These are phyloP conservation scores for Manis pentadactyla DNA, from an alignment of 2,797 vertebrate species.

Conservation along the genomic window DNA sequence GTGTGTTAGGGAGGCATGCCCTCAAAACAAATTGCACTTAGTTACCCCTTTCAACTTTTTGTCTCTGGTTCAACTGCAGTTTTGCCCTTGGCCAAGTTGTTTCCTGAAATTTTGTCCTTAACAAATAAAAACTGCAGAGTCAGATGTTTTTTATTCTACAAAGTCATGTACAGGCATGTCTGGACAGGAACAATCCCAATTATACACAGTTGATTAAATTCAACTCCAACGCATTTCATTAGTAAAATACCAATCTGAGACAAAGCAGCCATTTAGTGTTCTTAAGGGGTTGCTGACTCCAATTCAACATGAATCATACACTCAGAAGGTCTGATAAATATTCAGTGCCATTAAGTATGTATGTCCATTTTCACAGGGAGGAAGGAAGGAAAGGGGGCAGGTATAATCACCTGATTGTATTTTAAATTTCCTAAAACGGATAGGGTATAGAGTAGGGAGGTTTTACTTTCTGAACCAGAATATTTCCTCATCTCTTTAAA, in stretches of 20 bases:
- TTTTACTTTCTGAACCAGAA: constrained; percentile 63
- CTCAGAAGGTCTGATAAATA: constrained; percentile 58
- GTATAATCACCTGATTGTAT: not conserved
- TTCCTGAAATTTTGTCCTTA: constrained; percentile 65
- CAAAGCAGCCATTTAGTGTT: constrained; percentile 57
- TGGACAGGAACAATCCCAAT: constrained; percentile 51
- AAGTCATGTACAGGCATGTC: constrained; percentile 42
- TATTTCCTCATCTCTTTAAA: constrained; percentile 79
- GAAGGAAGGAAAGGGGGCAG: not conserved
- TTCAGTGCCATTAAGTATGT: constrained; percentile 48
- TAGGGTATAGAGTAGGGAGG: not conserved
- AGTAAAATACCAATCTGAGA: constrained; percentile 55
- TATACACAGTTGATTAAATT: constrained; percentile 53
- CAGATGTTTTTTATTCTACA: constrained; percentile 1
- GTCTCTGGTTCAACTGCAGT: too few relatives aligned
- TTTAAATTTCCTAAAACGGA: constrained; percentile 52
- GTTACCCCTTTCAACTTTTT: too few relatives aligned
- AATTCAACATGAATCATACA: constrained; percentile 58
- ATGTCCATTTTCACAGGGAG: constrained; percentile 12
- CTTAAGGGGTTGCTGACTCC: constrained; percentile 31
- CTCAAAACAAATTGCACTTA: too few relatives aligned
- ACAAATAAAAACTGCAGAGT: constrained; percentile 58
- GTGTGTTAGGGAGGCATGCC: too few relatives aligned
- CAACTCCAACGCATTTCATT: constrained; percentile 36
- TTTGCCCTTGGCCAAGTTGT: not conserved